Evolutionary conservation across 1,140 invertebrate species (phyloP).

Genomic region (Sinonovacula constricta): DNA sequence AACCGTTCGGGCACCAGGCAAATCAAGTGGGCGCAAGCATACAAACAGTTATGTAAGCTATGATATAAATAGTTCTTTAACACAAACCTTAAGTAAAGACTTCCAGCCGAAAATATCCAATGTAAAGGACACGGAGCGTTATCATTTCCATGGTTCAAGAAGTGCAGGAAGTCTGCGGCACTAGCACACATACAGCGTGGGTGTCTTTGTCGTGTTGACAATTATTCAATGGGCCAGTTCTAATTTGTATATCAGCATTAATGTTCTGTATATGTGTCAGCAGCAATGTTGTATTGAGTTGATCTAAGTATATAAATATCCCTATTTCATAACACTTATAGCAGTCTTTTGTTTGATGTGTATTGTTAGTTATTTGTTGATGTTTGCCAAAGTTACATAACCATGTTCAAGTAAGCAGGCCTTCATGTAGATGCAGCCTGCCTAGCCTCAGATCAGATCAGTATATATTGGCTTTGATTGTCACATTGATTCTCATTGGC

Average conservation of each 20-base stretch:
- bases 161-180: slow-evolving; percentile 13
- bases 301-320: too few relatives aligned
- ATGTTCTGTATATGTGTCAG: too few relatives aligned
- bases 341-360: too few relatives aligned
- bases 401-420: too few relatives aligned
- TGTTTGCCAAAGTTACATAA: too few relatives aligned
- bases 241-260: not conserved
- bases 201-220: not conserved
- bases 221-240: not conserved
- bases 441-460: too few relatives aligned
- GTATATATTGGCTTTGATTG: too few relatives aligned
- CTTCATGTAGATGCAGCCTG: too few relatives aligned
- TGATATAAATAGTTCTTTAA: slow-evolving; percentile 46
- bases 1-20: slow-evolving; percentile 25
- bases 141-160: slow-evolving; percentile 24
- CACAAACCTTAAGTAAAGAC: slow-evolving; percentile 28
- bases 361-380: too few relatives aligned
- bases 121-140: slow-evolving; percentile 1
- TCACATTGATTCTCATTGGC: too few relatives aligned
- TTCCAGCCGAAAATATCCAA: not conserved
- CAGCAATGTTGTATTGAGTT: too few relatives aligned
- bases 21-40: slow-evolving; percentile 28
- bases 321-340: too few relatives aligned
- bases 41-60: slow-evolving; percentile 45
- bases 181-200: slow-evolving; percentile 5